These are phyloP conservation scores for Vanessa cardui DNA, from an alignment of 2,888 invertebrate genomes.

Conservation along the genomic window DNA sequence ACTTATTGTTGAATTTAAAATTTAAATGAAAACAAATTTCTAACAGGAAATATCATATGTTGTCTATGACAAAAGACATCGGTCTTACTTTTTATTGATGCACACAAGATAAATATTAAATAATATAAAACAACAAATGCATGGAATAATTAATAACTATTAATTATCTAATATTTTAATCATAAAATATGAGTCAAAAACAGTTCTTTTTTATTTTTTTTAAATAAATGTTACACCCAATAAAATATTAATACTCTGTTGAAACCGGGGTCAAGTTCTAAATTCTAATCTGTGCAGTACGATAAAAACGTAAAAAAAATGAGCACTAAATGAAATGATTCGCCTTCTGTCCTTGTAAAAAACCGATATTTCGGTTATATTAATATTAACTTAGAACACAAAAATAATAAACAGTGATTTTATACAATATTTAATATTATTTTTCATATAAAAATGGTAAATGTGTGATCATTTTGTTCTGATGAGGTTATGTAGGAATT, in stretches of 20 bases:
- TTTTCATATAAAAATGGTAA: conserved; percentile 42
- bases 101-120: neutral
- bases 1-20: conserved; percentile 17
- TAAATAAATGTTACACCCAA: too few relatives aligned
- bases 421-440: conserved; percentile 21
- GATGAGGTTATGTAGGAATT: conserved; percentile 62
- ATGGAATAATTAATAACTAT: too few relatives aligned
- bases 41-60: conserved; percentile 41
- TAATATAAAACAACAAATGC: neutral
- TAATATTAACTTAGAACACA: conserved; percentile 41
- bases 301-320: conserved; percentile 20
- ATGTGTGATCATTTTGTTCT: conserved; percentile 22
- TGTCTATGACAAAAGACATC: conserved; percentile 40
- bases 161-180: too few relatives aligned
- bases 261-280: neutral
- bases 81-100: neutral
- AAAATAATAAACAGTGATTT: conserved; percentile 38
- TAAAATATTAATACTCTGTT: neutral
- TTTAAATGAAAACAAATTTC: conserved; percentile 32
- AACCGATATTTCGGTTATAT: conserved; percentile 51
- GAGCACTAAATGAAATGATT: conserved; percentile 45
- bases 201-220: too few relatives aligned
- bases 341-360: conserved; percentile 54
- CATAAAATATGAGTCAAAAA: too few relatives aligned
- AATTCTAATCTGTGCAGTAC: neutral